phyloP scores from a whole-genome alignment of 2,888 invertebrate species.

The Drosophila melanosoma region DNA sequence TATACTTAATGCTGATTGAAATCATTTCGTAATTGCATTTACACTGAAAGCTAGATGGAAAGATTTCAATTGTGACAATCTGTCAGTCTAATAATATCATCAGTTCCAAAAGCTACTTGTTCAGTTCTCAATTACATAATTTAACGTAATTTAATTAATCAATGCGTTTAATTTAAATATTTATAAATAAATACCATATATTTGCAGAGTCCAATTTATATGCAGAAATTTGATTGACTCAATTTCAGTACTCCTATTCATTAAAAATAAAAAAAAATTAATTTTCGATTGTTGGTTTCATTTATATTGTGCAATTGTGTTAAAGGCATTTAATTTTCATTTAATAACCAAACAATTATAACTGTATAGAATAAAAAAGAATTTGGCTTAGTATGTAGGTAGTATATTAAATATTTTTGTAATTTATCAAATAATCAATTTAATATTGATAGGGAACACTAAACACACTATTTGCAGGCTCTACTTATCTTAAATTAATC shows the following conservation, averaged over 20 bases:
- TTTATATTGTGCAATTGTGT: neutral
- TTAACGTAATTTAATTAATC: neutral
- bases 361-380: neutral
- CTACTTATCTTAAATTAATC: neutral
- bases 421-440: neutral
- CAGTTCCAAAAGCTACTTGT: neutral
- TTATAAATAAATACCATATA: neutral
- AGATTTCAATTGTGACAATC: neutral
- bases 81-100: neutral
- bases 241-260: neutral
- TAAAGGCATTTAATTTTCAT: neutral
- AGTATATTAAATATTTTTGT: neutral
- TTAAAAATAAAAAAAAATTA: too few relatives aligned
- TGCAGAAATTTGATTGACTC: neutral
- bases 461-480: neutral
- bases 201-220: neutral
- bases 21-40: slow-evolving; percentile 53
- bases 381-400: neutral
- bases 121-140: neutral
- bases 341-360: neutral
- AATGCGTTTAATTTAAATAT: neutral
- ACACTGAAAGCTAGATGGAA: slow-evolving; percentile 7
- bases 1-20: slow-evolving; percentile 56
- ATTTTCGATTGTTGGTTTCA: neutral
- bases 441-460: neutral